Conservation (phyloP, 2,888 invertebrate genomes). For the Polia nebulosa region DNA sequence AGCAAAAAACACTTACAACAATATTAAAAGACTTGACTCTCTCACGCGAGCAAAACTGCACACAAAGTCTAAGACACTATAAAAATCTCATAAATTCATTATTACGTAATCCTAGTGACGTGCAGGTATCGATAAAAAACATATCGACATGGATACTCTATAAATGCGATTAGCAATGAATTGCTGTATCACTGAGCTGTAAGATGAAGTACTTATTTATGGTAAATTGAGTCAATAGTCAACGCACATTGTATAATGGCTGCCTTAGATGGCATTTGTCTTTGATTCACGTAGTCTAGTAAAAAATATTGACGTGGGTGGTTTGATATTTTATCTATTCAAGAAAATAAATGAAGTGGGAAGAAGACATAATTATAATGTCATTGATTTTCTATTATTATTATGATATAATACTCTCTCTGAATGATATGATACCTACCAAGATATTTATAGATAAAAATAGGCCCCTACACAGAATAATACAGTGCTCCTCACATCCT, state of each 20-base stretch:
- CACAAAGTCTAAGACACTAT: conserved; percentile 34
- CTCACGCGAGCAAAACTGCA: conserved; percentile 50
- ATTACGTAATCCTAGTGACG: conserved; percentile 74
- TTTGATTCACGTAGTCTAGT: conserved; percentile 30
- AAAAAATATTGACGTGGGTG: not conserved
- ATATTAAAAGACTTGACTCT: conserved; percentile 55
- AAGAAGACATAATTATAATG: not conserved
- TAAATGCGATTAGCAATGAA: conserved; percentile 71
- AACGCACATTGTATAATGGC: conserved; percentile 43
- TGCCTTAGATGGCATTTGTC: conserved; percentile 40
- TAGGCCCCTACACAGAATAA: too few species aligned
- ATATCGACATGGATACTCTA: conserved; percentile 75
- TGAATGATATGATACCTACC: too few species aligned
- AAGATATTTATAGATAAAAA: too few species aligned
- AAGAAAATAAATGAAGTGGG: not conserved
- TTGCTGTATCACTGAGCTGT: conserved; percentile 61
- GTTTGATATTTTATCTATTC: conserved; percentile 1
- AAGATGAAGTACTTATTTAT: conserved; percentile 63
- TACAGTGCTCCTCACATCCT: too few species aligned
- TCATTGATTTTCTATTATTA: not conserved
- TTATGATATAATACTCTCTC: not conserved
- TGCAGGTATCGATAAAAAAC: conserved; percentile 68
- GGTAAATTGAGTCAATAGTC: conserved; percentile 59
- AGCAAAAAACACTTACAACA: conserved; percentile 52
- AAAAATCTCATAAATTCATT: conserved; percentile 66